These are phyloP conservation scores for Pseudococcus jackbeardsleyi DNA, from an alignment of 2,888 invertebrate genomes.

Conservation along the genomic window DNA sequence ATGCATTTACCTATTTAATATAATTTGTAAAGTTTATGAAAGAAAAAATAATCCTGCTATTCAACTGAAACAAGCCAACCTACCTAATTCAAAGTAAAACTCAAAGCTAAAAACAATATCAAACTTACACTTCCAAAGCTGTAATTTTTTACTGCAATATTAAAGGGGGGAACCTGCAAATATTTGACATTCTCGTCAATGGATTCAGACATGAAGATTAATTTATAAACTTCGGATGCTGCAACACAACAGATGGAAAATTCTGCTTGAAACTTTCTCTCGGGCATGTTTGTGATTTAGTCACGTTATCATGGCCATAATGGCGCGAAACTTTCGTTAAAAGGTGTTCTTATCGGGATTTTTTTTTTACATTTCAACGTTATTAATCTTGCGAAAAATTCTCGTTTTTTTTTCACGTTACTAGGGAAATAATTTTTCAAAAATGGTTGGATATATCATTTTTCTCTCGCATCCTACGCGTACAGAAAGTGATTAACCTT, in stretches of 20 bases:
- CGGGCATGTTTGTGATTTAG: background rate
- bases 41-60: too few species aligned
- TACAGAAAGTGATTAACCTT: background rate
- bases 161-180: background rate
- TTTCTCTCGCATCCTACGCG: background rate
- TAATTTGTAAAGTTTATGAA: too few species aligned
- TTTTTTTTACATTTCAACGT: background rate
- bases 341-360: conserved; percentile 7
- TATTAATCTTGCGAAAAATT: conserved; percentile 27
- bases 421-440: background rate
- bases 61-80: too few species aligned
- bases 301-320: background rate
- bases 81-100: too few species aligned
- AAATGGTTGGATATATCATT: background rate
- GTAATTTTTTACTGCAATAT: background rate
- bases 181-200: background rate
- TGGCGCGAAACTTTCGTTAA: background rate
- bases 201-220: background rate
- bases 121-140: background rate
- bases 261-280: background rate
- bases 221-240: conserved; percentile 17
- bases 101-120: background rate
- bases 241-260: conserved; percentile 23
- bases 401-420: background rate
- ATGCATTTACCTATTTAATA: too few species aligned